Percentiles rank a stretch among this genome's conserved stretches.
These are phyloP conservation scores for Peromyscus maniculatus DNA, from an alignment of 2,113 vertebrate species.

Conservation along the genomic window DNA sequence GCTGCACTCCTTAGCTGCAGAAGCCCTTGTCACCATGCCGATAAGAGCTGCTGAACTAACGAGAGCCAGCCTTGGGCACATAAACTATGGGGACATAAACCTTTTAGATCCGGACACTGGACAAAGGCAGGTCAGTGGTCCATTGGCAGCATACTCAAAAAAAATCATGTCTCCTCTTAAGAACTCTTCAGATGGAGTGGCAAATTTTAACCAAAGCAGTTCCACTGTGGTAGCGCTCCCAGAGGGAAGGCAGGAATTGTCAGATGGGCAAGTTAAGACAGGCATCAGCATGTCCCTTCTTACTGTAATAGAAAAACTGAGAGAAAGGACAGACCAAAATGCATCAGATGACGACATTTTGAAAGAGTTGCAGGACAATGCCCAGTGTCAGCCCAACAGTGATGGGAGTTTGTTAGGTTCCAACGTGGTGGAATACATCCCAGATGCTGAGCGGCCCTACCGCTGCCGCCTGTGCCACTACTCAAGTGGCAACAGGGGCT, in stretches of 20 bases:
- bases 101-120: conserved; percentile 84
- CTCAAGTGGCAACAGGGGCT: conserved; percentile 96
- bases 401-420: conserved; percentile 79
- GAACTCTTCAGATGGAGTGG: conserved; percentile 80
- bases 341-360: conserved; percentile 97
- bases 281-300: conserved; percentile 98
- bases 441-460: conserved; percentile 92
- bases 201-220: conserved; percentile 85
- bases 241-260: conserved; percentile 87
- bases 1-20: conserved; percentile 96
- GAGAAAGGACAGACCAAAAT: conserved; percentile 97
- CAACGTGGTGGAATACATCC: conserved; percentile 93
- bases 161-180: conserved; percentile 84
- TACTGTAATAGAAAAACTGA: conserved; percentile 96
- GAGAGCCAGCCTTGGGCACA: conserved; percentile 85
- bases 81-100: conserved; percentile 75
- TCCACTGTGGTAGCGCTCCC: conserved; percentile 88
- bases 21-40: conserved; percentile 97
- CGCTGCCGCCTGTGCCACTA: conserved; percentile 97
- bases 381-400: conserved; percentile 89
- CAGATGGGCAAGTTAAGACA: conserved; percentile 92
- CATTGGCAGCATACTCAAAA: conserved; percentile 78
- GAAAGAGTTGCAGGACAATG: conserved; percentile 96
- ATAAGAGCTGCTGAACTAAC: conserved; percentile 92
- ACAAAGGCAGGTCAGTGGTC: conserved; percentile 85